phyloP scores from a whole-genome alignment of 2,113 vertebrate species.

The Lepus americanus region DNA sequence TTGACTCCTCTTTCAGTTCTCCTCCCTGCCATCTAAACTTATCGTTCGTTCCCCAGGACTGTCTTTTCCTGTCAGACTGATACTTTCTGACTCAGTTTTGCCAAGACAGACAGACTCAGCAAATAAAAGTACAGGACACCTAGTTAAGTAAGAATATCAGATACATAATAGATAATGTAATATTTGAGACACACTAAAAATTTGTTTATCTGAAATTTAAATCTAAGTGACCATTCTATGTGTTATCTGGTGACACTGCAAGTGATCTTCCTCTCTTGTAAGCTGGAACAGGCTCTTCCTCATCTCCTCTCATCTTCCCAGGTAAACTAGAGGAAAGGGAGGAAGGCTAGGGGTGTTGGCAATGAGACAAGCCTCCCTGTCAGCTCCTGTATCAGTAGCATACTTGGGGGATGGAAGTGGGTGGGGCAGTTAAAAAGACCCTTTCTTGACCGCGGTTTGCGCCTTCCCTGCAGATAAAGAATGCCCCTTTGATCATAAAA shows the following conservation, averaged over 20 bases:
- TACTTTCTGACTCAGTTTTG: neutral
- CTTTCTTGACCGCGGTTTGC: neutral
- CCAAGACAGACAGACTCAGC: neutral
- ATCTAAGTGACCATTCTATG: neutral
- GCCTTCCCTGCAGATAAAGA: neutral
- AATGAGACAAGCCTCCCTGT: neutral
- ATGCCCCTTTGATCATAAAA: neutral
- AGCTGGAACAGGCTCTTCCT: neutral
- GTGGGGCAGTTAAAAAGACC: neutral
- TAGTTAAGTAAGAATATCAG: neutral
- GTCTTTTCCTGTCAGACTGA: neutral
- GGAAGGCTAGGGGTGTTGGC: neutral
- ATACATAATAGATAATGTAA: neutral
- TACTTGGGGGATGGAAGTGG: accelerated
- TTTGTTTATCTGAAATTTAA: neutral
- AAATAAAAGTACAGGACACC: neutral
- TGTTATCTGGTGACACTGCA: neutral
- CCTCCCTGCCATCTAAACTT: neutral
- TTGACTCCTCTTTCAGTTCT: neutral
- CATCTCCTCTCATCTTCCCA: neutral
- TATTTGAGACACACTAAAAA: neutral
- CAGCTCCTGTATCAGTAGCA: neutral
- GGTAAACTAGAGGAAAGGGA: neutral
- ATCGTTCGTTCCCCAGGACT: neutral
- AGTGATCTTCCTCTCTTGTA: neutral